Base-by-base conservation (phyloP, 2,797 vertebrate species). In the Pogonophryne albipinna region DNA sequence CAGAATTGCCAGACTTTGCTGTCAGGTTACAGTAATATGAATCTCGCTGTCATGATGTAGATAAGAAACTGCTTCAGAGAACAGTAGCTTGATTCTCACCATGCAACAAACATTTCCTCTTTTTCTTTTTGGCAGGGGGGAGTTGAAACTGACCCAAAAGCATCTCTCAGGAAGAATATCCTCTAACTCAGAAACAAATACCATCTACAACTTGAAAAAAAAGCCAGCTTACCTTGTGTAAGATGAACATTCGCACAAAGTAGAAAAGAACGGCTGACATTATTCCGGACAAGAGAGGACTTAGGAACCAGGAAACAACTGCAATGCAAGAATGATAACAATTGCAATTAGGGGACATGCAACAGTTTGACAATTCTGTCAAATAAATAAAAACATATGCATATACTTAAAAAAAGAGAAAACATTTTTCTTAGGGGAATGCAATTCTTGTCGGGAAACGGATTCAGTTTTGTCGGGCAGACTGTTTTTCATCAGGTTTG, bases 251-350 rank as follows among this genome's bases (percentile, higher is more conserved):
- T 27, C 93, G 95, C 79, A 99, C 96, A 2, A 99, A 90, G 94
- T 97, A 98, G 94, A 99, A 99, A 70, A 99, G 94, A 76, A 97
- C 0, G 20, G 92, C 98, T 55, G 98, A 99, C 96, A 97, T 99
- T 78, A 98, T 93, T 76, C 98, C 98, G 51, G 98, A 99, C 68
- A 99, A 94, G 52, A 99, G 94, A 1, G 98, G 98, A 3, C 98
- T 99, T 85, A 99, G 92, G 92, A 99, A 99, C 98, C 98, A 99
- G 76, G 98, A 99, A 66, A 82, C 87, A 91, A 99, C 98, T 99
- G 91, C 44, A 84, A 86, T 20, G 15, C 78, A 55, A 74, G 10
- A 78, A 67, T 71, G 0, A 69, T 2, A 14, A 53, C 16, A 2
- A 70, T 10, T 20, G 34, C 6, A 63, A 53, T 50, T 52, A 44